phyloP scores from a whole-genome alignment of 2,797 vertebrate species.

The Pantherophis vulpinus region DNA sequence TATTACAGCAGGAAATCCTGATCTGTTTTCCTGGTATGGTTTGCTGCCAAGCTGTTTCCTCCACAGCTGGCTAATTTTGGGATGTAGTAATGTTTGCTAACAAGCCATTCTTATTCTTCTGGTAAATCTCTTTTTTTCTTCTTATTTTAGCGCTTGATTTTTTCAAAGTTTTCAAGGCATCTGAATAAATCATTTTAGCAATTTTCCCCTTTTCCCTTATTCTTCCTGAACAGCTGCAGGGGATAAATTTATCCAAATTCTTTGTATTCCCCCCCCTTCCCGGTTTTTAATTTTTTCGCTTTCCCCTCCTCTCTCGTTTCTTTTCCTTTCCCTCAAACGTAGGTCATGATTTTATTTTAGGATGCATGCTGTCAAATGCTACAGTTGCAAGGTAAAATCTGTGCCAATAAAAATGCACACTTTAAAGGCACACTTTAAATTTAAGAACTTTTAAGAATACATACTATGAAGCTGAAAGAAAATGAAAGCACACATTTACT shows the following conservation, averaged over 20 bases:
- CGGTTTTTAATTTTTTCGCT: neutral
- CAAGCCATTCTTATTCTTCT: neutral
- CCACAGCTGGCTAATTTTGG: conserved; percentile 6
- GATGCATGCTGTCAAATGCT: neutral
- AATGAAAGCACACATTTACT: neutral
- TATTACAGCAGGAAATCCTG: conserved; percentile 11
- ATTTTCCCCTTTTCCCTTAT: neutral
- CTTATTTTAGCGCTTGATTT: neutral
- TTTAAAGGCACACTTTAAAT: neutral
- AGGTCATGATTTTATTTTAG: neutral
- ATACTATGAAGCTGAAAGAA: neutral
- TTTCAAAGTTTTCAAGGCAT: neutral
- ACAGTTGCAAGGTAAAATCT: neutral
- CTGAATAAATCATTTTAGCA: conserved; percentile 1
- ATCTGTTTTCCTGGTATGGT: conserved; percentile 24
- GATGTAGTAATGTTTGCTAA: neutral
- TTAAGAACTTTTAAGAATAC: neutral
- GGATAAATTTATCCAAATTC: neutral
- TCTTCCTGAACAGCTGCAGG: conserved; percentile 19
- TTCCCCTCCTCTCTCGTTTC: neutral
- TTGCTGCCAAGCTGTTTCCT: conserved; percentile 13
- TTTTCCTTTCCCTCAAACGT: neutral
- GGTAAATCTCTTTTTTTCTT: neutral
- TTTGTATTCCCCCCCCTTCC: neutral
- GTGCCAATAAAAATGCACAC: neutral